Evolutionary conservation across 2,888 invertebrate genomes (phyloP), one percentile per base, ranked within the genome.

Genomic region (Hololepta plana): DNA sequence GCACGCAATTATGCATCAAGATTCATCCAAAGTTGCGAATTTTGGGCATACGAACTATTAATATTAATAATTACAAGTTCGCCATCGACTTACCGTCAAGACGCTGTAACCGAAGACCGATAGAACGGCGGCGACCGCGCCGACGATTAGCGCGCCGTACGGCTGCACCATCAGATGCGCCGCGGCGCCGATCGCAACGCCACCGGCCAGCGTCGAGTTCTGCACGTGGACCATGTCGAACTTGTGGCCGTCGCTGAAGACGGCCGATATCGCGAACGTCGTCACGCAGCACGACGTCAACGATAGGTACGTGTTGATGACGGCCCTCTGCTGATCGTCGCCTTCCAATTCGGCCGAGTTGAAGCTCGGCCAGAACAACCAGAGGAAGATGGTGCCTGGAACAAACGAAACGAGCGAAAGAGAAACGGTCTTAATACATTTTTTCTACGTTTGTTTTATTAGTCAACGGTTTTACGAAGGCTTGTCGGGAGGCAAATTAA

Each of bases 341-440:
- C 69, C 65, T 2, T 60, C 61, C 13, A 80, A 63, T 27, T 81
- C 67, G 0, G 75, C 85, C 3, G 82, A 76, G 59, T 95, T 96
- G 60, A 96, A 96, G 32, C 88, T 88, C 1, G 95, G 95, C 93
- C 93, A 95, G 57, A 82, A 95, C 30, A 93, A 62, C 91, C 91
- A 95, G 23, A 96, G 62, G 54, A 95, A 93, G 28, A 91, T 56
- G 2, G 91, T 85, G 29, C 93, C 87, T 84, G 48, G 7, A 51
- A 49, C 17, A 9, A 24, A n/a, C n/a, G n/a, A n/a, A n/a, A n/a
- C n/a, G n/a, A n/a, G n/a, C n/a, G n/a, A n/a, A n/a, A n/a, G n/a
- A n/a, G n/a, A n/a, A n/a, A n/a, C n/a, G n/a, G n/a, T n/a, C n/a
- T n/a, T n/a, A n/a, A n/a, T n/a, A 17, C 17, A 17, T 17, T 17